A percentile compares a stretch with the other conserved stretches of the same genome.
Evolutionary conservation across 2,797 vertebrate genomes (phyloP).

Genomic region (Anolis apletophallus): DNA sequence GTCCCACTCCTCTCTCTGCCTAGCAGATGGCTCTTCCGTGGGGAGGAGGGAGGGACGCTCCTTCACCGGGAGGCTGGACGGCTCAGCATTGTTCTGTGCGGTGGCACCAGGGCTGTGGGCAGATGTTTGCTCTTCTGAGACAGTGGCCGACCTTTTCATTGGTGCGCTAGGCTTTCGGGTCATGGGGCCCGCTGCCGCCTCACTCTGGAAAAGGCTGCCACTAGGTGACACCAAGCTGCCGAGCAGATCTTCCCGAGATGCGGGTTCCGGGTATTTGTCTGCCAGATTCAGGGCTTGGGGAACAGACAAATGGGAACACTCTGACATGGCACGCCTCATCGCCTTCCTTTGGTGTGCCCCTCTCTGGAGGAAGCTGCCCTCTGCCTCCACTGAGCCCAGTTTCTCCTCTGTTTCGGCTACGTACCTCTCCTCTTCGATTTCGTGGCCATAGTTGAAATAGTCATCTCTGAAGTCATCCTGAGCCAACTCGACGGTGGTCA

Average conservation of each 20-base stretch:
- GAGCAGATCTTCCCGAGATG: constrained; percentile 67
- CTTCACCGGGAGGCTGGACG: constrained; percentile 32
- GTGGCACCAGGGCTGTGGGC: neutral
- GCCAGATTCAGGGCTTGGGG: constrained; percentile 87
- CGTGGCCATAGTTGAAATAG: neutral
- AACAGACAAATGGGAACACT: constrained; percentile 92
- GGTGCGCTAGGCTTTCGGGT: constrained; percentile 62
- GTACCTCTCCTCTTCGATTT: constrained; percentile 59
- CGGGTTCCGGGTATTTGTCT: constrained; percentile 88
- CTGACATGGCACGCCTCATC: constrained; percentile 94
- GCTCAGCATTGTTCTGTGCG: constrained; percentile 34
- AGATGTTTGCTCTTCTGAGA: constrained; percentile 85
- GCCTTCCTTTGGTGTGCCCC: constrained; percentile 89
- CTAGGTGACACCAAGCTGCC: constrained; percentile 71
- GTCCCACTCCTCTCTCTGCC: constrained; percentile 59
- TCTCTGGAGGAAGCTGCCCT: constrained; percentile 62
- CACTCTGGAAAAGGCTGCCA: constrained; percentile 63
- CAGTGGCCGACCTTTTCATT: constrained; percentile 89
- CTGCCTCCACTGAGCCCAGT: constrained; percentile 24
- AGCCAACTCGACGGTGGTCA: constrained; percentile 75
- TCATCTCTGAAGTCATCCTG: constrained; percentile 75
- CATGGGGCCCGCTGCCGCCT: constrained; percentile 40
- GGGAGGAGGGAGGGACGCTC: constrained; percentile 44
- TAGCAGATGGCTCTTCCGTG: constrained; percentile 60
- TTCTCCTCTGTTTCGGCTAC: constrained; percentile 61